Evolutionary conservation across 2,113 vertebrate genomes (phyloP), one percentile per base, ranked within the genome.

Genomic region (Tetrax tetrax): DNA sequence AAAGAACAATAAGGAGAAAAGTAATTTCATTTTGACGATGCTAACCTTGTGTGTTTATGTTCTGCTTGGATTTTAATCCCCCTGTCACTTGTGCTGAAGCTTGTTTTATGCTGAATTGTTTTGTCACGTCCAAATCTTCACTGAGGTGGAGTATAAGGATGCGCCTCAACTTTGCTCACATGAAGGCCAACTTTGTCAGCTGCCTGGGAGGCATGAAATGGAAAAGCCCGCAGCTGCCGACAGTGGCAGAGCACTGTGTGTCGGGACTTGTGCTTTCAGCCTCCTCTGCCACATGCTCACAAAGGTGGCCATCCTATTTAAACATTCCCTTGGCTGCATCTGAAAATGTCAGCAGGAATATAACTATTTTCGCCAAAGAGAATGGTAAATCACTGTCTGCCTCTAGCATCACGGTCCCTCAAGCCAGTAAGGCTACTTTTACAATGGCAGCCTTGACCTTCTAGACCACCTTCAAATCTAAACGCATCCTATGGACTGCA

Each of bases 1-100:
- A 95, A 97, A 97, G 91, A 94, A 95, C 85, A 97, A 97, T 96
- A 95, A 97, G 94, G 83, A 85, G 93, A 95, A 95, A 96, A 81
- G 93, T 97, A 97, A 97, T 98, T 97, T 95, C 61, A 95, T 97
- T 97, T 94, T 92, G 92, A 72, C 92, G 80, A 85, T 74, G 76
- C 76, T 92, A 95, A 95, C 83, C 94, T 90, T 92, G 53, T 96
- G 68, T 83, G 77, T 96, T 96, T 94, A 91, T 95, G 75, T 92
- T 93, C 64, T 91, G 87, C 80, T 80, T 94, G 94, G 72, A 74
- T 95, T 95, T 96, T 95, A 93, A 95, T 88, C 74, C 77, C 66
- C 57, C 27, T 80, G 91, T 90, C 94, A 56, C 91, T 89, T 75
- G 33, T 69, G 92, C 57, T 91, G 96, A 78, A 90, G 63, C 60